Evolutionary conservation across 2,888 invertebrate genomes (phyloP).

Genomic region (Melolontha melolontha): DNA sequence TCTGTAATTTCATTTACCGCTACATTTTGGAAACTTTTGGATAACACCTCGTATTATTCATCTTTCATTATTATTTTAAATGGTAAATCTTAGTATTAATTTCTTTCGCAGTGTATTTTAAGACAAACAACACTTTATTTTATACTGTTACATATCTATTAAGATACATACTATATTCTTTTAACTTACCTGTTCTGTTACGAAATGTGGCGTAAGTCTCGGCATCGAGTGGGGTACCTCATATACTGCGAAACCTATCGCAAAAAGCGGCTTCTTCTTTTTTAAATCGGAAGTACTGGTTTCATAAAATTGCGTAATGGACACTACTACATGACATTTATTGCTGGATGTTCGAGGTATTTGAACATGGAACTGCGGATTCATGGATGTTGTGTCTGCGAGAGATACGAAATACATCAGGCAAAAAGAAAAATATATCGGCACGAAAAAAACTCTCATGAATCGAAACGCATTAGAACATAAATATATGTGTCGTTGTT

Average conservation of each 20-base stretch:
- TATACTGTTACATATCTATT: too few relatives aligned
- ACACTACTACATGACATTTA: slow-evolving; percentile 80
- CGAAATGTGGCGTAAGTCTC: slow-evolving; percentile 72
- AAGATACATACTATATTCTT: background rate
- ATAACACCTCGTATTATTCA: too few relatives aligned
- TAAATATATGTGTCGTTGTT: slow-evolving; percentile 2
- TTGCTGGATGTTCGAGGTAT: slow-evolving; percentile 73
- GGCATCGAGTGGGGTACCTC: slow-evolving; percentile 75
- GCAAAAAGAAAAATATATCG: slow-evolving; percentile 3
- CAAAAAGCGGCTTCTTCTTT: slow-evolving; percentile 69
- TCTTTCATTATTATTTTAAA: too few relatives aligned
- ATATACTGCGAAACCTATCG: slow-evolving; percentile 79
- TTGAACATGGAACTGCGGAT: slow-evolving; percentile 79
- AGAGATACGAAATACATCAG: slow-evolving; percentile 22
- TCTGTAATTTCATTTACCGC: too few relatives aligned
- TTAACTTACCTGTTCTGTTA: slow-evolving; percentile 68
- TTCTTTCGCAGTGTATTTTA: too few relatives aligned
- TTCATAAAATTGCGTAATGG: slow-evolving; percentile 77
- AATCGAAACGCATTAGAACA: slow-evolving; percentile 22
- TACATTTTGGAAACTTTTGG: too few relatives aligned
- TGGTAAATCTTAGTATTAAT: too few relatives aligned
- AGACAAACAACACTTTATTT: too few relatives aligned
- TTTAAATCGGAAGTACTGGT: slow-evolving; percentile 65
- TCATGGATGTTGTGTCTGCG: slow-evolving; percentile 75
- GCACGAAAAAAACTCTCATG: slow-evolving; percentile 16